phyloP scores from a whole-genome alignment of 1,140 invertebrate genomes.

The Mercenaria mercenaria region DNA sequence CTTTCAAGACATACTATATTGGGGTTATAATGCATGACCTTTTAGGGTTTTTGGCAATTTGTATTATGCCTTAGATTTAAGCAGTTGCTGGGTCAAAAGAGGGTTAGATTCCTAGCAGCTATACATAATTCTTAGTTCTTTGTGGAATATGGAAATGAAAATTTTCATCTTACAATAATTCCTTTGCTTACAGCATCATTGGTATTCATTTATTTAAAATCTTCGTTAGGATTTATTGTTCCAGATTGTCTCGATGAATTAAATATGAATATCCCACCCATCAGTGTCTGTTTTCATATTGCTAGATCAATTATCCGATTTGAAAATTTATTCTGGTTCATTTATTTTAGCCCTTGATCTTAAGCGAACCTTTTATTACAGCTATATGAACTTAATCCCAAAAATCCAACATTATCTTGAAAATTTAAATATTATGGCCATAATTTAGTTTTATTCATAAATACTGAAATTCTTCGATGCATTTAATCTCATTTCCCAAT shows the following conservation, averaged over 20 bases:
- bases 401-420: constrained; percentile 32
- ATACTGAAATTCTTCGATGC: constrained; percentile 52
- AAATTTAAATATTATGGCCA: constrained; percentile 53
- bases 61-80: no score
- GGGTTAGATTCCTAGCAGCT: no score
- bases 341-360: constrained; percentile 14
- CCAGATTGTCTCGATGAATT: constrained; percentile 19
- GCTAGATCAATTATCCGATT: constrained; percentile 12
- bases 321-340: constrained; percentile 34
- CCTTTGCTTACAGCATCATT: background rate
- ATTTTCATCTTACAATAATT: no score
- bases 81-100: no score
- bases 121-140: no score
- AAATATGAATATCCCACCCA: background rate
- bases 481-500: constrained; percentile 24
- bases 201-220: background rate
- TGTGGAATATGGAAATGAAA: no score
- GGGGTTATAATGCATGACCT: no score
- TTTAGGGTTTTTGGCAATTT: no score
- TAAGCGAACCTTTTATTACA: constrained; percentile 1
- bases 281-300: constrained; percentile 43
- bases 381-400: constrained; percentile 7
- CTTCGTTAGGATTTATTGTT: background rate
- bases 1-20: no score
- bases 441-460: constrained; percentile 60